Evolutionary conservation across 2,797 vertebrate species (phyloP).

Genomic region (Trichosurus vulpecula): DNA sequence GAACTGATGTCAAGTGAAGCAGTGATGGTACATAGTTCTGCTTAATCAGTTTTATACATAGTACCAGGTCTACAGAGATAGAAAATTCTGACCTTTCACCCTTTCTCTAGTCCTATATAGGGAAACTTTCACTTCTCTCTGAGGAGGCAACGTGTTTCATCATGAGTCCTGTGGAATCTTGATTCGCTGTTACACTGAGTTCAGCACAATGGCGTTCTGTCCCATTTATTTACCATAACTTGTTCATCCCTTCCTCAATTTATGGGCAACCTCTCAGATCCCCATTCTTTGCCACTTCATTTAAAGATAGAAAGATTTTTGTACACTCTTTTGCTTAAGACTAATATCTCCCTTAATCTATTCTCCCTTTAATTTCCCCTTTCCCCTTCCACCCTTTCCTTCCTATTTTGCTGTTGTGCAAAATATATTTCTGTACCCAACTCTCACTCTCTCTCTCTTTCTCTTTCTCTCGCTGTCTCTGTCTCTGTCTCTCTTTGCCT

Average conservation of each 20-base stretch:
- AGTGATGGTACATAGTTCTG: neutral
- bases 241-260: neutral
- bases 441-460: too few species aligned
- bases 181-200: neutral
- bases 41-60: neutral
- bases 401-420: neutral
- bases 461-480: too few species aligned
- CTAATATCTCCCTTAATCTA: neutral
- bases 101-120: neutral
- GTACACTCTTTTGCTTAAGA: neutral
- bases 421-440: neutral
- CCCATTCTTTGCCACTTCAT: neutral
- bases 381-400: neutral
- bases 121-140: neutral
- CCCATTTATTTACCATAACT: neutral
- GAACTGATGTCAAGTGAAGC: neutral
- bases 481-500: too few species aligned
- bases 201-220: neutral
- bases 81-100: neutral
- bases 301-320: neutral
- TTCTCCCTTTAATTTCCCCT: neutral
- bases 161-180: neutral
- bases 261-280: neutral
- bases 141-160: neutral
- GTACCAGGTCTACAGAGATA: constrained; percentile 10